Conservation (phyloP, 2,888 invertebrate genomes). For the Trilocha varians region DNA sequence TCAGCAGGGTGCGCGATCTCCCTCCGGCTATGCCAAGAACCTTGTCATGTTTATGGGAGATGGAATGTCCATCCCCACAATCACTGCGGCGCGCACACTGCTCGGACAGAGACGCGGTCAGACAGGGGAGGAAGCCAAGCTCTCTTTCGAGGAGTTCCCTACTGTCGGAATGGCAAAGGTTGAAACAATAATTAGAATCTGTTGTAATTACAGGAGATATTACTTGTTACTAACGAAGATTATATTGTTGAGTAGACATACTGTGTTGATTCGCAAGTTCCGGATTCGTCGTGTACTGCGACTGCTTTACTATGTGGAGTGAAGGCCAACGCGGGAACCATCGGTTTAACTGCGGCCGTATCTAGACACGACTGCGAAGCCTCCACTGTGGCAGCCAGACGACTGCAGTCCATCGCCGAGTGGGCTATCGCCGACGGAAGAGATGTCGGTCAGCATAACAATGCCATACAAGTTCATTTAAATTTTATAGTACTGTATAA, state of each 20-base stretch:
- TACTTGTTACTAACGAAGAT: neutral
- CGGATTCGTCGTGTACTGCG: constrained; percentile 81
- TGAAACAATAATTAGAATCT: too few species aligned
- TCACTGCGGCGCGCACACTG: constrained; percentile 75
- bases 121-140: constrained; percentile 71
- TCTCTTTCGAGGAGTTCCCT: constrained; percentile 76
- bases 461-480: too few species aligned
- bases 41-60: constrained; percentile 80
- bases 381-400: constrained; percentile 48
- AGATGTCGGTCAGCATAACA: constrained; percentile 39
- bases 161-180: constrained; percentile 54
- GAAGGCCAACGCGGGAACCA: constrained; percentile 75
- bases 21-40: constrained; percentile 57
- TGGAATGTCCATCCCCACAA: constrained; percentile 80
- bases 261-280: constrained; percentile 74
- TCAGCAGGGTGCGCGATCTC: constrained; percentile 7
- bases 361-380: constrained; percentile 72
- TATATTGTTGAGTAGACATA: constrained; percentile 45
- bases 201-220: too few species aligned
- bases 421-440: constrained; percentile 73
- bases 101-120: constrained; percentile 65
- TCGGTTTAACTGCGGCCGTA: constrained; percentile 78
- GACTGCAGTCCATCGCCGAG: constrained; percentile 76
- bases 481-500: too few species aligned
- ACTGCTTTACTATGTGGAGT: constrained; percentile 79